Conservation (phyloP, 1,140 invertebrate genomes). For the Drosophila repleta region DNA sequence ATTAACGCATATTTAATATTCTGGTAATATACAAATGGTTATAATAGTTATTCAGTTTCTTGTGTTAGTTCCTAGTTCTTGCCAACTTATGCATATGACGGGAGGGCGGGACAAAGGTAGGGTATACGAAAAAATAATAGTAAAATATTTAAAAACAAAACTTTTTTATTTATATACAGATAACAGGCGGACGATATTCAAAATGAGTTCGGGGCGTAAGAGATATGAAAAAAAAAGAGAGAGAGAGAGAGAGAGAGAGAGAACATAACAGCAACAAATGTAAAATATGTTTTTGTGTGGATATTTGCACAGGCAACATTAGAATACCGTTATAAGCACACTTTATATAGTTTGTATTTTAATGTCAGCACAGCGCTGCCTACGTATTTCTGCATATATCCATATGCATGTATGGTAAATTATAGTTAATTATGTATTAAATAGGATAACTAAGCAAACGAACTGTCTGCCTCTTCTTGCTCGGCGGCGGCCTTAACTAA, state of each 20-base stretch:
- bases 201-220: constrained; percentile 14
- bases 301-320: constrained; percentile 33
- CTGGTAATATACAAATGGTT: constrained; percentile 7
- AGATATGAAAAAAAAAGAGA: constrained; percentile 13
- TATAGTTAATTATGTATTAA: constrained; percentile 26
- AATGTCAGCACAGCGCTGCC: constrained; percentile 13
- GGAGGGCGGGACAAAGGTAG: not conserved
- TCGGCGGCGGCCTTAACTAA: constrained; percentile 52
- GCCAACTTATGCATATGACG: not conserved
- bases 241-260: constrained; percentile 11
- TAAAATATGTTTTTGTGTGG: constrained; percentile 18
- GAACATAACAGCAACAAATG: constrained; percentile 22
- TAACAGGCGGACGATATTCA: constrained; percentile 5
- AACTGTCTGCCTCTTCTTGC: constrained; percentile 40
- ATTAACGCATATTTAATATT: constrained; percentile 13
- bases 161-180: constrained; percentile 1
- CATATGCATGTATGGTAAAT: constrained; percentile 9
- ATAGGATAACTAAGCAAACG: constrained; percentile 33
- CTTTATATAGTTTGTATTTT: constrained; percentile 11
- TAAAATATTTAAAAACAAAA: not conserved
- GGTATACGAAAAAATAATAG: not conserved
- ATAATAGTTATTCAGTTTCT: constrained; percentile 9
- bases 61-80: not conserved
- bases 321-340: constrained; percentile 45
- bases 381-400: constrained; percentile 19